phyloP scores from a whole-genome alignment of 2,888 invertebrate genomes.

The Trichogramma evanescens region DNA sequence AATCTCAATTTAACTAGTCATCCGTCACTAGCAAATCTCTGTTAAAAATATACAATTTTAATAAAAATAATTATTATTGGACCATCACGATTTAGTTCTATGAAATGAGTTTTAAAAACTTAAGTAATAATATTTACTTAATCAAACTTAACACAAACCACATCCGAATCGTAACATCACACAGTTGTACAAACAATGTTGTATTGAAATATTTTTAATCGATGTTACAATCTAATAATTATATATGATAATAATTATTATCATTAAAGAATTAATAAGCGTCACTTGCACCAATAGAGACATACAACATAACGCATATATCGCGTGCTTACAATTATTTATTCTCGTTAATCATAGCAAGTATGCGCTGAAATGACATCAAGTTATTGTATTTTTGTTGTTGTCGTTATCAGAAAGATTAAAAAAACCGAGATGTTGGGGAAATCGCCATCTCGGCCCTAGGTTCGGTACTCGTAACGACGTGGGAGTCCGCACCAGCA shows the following conservation, averaged over 20 bases:
- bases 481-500: conserved; percentile 45
- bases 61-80: too few species aligned
- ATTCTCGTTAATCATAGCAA: conserved; percentile 4
- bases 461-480: conserved; percentile 48
- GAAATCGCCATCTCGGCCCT: conserved; percentile 40
- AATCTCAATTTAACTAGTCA: too few species aligned
- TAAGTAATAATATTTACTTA: too few species aligned
- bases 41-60: too few species aligned
- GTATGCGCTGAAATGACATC: conserved; percentile 1
- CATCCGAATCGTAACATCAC: conserved; percentile 2
- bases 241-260: not conserved
- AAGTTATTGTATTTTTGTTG: not conserved
- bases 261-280: conserved; percentile 1
- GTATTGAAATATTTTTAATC: conserved; percentile 8
- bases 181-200: conserved; percentile 14
- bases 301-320: not conserved
- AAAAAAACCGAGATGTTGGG: conserved; percentile 6
- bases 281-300: conserved; percentile 10
- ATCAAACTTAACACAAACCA: not conserved
- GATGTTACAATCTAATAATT: not conserved
- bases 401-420: not conserved
- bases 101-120: too few species aligned
- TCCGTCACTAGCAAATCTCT: too few species aligned
- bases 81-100: too few species aligned
- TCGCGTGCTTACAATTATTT: not conserved